Evolutionary conservation across 2,888 invertebrate species (phyloP), one percentile per base, ranked within the genome.

Genomic region (Eubasilissa splendida): DNA sequence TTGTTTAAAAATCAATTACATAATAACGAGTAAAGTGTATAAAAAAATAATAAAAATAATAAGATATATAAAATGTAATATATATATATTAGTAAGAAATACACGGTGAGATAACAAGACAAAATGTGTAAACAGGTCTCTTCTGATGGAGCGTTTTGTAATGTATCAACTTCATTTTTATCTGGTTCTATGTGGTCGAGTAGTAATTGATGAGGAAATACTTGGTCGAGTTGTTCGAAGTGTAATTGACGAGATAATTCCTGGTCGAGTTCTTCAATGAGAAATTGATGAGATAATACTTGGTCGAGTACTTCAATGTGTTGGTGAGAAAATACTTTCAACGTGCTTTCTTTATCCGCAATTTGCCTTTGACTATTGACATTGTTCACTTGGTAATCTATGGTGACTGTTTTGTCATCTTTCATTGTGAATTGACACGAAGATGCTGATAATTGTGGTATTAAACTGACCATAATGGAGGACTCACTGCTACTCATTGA

Each of bases 11-110:
- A 63, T 33, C 50, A 68, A n/a, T 68, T 50, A 50, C 1, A 50
- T 50, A 68, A 10, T 7, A 42, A 42, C 8, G 68, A 42, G 50
- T 42, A 68, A 50, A 68, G 10, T 9, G 50, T 50, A 68, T 68
- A 12, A n/a, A 68, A 12, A 68, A 68, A 68, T 50, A 68, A 10
- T n/a, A 68, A 50, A 50, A 68, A 68, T n/a, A 68, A 5, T 68
- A 68, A n/a, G 50, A 68, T n/a, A 50, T 50, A 68, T 42, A 68
- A 50, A 68, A 68, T 50, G 50, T 68, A 68, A 68, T 50, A 68
- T 52, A 50, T 50, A 50, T 68, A 68, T 4, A n/a, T 68, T 50
- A 68, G 9, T 9, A 68, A 68, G 42, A 33, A 12, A 68, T 68
- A 68, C 4, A 68, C 68, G 12, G 68, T 68, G 50, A 68, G 68